A percentile compares a stretch with the other conserved stretches of the same genome.
These are phyloP conservation scores for Serinus canaria DNA, from an alignment of 2,113 vertebrate genomes.

Conservation along the genomic window DNA sequence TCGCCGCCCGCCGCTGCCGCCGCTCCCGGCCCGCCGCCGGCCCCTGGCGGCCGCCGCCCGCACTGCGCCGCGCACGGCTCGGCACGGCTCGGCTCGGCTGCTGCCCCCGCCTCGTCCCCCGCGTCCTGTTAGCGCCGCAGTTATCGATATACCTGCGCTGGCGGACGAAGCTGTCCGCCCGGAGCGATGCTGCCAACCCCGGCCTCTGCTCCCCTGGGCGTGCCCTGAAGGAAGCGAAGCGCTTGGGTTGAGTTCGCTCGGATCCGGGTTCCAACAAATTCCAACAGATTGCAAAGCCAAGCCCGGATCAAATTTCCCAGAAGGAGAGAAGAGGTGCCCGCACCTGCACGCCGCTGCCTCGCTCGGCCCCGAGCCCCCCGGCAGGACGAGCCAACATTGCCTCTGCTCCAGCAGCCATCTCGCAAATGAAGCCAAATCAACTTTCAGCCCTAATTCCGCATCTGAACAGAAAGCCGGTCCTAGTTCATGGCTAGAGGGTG, in stretches of 20 bases:
- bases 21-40: too few species aligned
- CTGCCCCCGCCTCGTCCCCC: neutral
- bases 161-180: neutral
- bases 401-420: neutral
- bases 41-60: neutral
- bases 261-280: neutral
- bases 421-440: neutral
- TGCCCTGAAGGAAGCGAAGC: too few species aligned
- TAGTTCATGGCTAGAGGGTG: neutral
- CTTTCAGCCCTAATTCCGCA: neutral
- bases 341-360: neutral
- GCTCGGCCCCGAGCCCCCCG: neutral
- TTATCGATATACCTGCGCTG: neutral
- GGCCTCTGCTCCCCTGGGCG: neutral
- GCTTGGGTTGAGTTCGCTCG: accelerated
- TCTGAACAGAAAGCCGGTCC: neutral
- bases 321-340: neutral
- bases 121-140: neutral
- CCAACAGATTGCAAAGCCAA: neutral
- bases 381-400: accelerated
- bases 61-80: neutral
- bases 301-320: neutral
- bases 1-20: too few species aligned
- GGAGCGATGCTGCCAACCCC: neutral
- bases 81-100: too few species aligned